Evolutionary conservation across 1,140 invertebrate genomes (phyloP), one percentile per base, ranked within the genome.

Genomic region (Streblospio benedicti): DNA sequence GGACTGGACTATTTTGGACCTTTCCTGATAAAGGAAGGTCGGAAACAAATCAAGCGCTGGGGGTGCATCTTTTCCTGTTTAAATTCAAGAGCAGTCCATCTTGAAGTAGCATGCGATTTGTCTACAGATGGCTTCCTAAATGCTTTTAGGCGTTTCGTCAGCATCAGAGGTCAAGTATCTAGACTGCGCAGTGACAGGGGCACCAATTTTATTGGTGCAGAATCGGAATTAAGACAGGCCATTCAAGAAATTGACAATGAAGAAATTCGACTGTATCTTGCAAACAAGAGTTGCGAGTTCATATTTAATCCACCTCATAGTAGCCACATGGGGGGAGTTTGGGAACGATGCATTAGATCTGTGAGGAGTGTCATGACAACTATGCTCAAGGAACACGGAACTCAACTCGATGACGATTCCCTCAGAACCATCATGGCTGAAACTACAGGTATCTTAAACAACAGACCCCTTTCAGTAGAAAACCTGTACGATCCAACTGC

Each of bases 271-370:
- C 35, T n/a, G 23, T 53, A 14, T 44, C 30, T 31, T 52, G 53
- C 28, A 38, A 56, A 4, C 51, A 41, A 56, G 9, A 51, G 60
- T 51, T 27, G 43, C 59, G 16, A 5, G 58, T 16, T 62, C 49
- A 30, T 51, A 50, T 0, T 62, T 50, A n/a, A 44, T 62, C 25
- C 35, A 25, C 55, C 59, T 4, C 33, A 31, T 6, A 57, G 54
- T 5, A 64, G 60, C 20, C 60, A 64, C 18, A 50, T 49, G 4
- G 12, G 43, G 2, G 5, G 59, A 0, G 53, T 60, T 9, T 71
- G 67, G 69, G 69, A 71, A 43, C 50, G 68, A 31, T 62, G 65
- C 59, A 66, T 71, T 25, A 64, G 67, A 2, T 52, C 63, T 4
- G 47, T 61, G 25, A 47, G 65, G 35, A 51, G 64, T 6, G 65